Percentiles rank a stretch among this genome's conserved stretches.
Evolutionary conservation across 1,140 invertebrate genomes (phyloP).

Genomic region (Rhagoletis pomonella): DNA sequence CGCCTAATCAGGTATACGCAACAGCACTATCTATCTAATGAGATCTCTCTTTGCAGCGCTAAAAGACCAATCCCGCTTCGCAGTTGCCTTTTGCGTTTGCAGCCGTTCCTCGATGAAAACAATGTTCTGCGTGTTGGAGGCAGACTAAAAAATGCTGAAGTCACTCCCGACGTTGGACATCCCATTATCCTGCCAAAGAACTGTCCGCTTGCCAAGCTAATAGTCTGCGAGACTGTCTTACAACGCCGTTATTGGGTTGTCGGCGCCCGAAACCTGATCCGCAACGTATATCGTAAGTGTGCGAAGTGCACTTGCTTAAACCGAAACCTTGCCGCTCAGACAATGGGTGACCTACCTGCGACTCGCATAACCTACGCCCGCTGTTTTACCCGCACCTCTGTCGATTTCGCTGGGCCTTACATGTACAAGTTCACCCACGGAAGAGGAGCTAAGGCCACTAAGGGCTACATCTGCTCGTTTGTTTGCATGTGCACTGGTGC

Average conservation of each 20-base stretch:
- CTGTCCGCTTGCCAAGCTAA: too few relatives aligned
- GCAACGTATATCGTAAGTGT: not conserved
- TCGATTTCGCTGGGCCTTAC: conserved; percentile 51
- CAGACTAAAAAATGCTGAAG: not conserved
- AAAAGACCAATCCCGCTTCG: not conserved
- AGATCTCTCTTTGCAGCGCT: not conserved
- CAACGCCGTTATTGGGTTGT: conserved; percentile 42
- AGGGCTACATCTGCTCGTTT: not conserved
- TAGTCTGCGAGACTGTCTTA: not conserved
- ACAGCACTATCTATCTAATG: not conserved
- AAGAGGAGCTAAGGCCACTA: conserved; percentile 10
- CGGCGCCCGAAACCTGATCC: conserved; percentile 7
- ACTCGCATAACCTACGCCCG: not conserved
- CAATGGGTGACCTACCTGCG: too few relatives aligned
- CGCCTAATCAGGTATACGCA: not conserved
- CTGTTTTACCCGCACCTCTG: conserved; percentile 15
- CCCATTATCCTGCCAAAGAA: conserved; percentile 1
- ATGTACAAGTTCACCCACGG: conserved; percentile 57
- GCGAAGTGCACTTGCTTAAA: conserved; percentile 18
- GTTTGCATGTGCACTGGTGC: not conserved
- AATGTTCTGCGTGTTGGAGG: not conserved
- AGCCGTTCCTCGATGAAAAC: not conserved
- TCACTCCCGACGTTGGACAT: not conserved
- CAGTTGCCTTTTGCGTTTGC: not conserved
- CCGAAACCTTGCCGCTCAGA: not conserved